Evolutionary conservation across 2,113 vertebrate genomes (phyloP).

Genomic region (Petaurus breviceps): DNA sequence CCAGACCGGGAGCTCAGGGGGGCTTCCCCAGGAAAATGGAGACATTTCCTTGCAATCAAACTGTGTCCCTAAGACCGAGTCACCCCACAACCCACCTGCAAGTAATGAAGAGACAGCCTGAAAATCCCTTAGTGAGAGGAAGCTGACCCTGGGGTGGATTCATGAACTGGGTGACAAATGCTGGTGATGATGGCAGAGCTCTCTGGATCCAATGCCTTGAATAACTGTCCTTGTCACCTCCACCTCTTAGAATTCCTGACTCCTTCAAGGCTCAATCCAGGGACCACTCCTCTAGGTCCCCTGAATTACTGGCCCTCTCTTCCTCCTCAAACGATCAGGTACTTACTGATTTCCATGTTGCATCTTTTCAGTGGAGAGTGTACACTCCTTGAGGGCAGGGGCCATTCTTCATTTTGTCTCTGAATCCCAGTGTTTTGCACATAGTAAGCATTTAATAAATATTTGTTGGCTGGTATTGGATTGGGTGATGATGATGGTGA

Average conservation of each 20-base stretch:
- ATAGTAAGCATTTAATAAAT: neutral
- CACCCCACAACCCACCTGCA: neutral
- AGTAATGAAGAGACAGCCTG: neutral
- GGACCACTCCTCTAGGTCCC: neutral
- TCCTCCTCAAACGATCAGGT: neutral
- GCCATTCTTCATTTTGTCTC: neutral
- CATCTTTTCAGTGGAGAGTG: neutral
- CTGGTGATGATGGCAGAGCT: neutral
- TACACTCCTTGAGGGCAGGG: neutral
- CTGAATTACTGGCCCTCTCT: neutral
- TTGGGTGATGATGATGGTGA: neutral
- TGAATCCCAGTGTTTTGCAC: neutral
- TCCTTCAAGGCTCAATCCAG: neutral
- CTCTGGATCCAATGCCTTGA: neutral
- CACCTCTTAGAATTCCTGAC: neutral
- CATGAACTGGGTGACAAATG: neutral
- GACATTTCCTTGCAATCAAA: neutral
- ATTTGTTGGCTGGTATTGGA: neutral
- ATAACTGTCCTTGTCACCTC: neutral
- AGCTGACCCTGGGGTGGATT: neutral
- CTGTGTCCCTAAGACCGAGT: neutral
- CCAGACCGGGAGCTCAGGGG: neutral
- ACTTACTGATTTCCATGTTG: neutral
- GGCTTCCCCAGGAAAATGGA: neutral
- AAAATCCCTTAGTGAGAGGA: neutral